Base-by-base conservation (phyloP, 2,888 invertebrate genomes). In the Leptinotarsa peninsularis region DNA sequence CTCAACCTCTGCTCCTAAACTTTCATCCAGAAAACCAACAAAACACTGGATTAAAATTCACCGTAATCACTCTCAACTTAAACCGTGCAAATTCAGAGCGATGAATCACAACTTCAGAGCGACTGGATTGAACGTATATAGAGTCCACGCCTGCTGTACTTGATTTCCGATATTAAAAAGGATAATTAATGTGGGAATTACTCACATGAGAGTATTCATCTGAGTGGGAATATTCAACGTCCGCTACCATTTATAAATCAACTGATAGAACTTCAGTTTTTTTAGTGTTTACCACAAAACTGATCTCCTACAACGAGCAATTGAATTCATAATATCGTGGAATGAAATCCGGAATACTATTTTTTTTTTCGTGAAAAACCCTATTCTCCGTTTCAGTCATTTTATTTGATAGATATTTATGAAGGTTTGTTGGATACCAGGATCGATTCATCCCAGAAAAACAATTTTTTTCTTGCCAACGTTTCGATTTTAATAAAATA, bases 51-150 rank as follows among this genome's bases (percentile, higher is more conserved):
- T 49, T 15, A 56, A 69, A 69, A 56, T 56, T 18, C 54, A 58
- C 70, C 70, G 58, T 49, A 23, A 68, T 68, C 54, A 68, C 27
- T 52, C 68, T 54, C 68, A 27, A 49, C 21, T 54, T 27, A 21
- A 68, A 68, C 23, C 58, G 49, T 21, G 58, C 69, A 69, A 69
- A 43, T 56, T 33, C 69, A 52, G 52, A 56, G 18, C 69, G 56
- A 69, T 69, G 43, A 69, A 56, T 69, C 69, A 69, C 56, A 60
- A 23, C 87, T 84, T 10, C 87, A 94, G 94, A 95, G 94, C 66
- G 94, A 94, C 83, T 95, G 95, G 95, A 95, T 95, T 71, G 93
- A 94, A 80, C 93, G 95, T 95, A 21, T 92, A 96, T 86, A 95
- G 95, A 89, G 95, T 96, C 4, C 94, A 94, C 86, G 95, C 95